These are phyloP conservation scores for Grallaria varia DNA, from an alignment of 2,113 vertebrate genomes.

Conservation along the genomic window DNA sequence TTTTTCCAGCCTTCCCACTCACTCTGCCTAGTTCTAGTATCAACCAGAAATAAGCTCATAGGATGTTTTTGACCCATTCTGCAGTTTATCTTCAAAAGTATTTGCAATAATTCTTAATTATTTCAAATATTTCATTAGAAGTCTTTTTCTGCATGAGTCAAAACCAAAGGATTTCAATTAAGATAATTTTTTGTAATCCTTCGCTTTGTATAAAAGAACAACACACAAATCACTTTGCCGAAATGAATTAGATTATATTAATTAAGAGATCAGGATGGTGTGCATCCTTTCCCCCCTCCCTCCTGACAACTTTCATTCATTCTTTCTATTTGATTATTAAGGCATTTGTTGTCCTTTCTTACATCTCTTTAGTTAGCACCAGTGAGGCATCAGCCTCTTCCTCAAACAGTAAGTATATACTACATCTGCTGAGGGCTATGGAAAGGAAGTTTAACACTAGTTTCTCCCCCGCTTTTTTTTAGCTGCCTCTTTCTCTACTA, in stretches of 20 bases:
- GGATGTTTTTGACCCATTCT: background rate
- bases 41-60: background rate
- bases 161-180: background rate
- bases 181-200: background rate
- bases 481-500: background rate
- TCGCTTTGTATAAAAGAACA: background rate
- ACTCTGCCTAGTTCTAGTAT: background rate
- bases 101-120: background rate
- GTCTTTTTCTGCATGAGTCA: background rate
- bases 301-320: background rate
- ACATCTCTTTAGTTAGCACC: background rate
- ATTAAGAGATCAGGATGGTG: background rate
- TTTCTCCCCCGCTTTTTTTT: background rate
- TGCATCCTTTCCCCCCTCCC: background rate
- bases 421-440: background rate
- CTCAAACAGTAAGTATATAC: background rate
- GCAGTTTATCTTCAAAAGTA: background rate
- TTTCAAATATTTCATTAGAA: background rate
- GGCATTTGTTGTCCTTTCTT: background rate
- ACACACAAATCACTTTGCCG: background rate
- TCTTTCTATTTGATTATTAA: background rate
- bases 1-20: background rate
- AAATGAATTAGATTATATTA: background rate
- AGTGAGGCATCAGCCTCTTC: background rate
- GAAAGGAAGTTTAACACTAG: background rate